Conservation (phyloP, 2,113 vertebrate species). For the Deroptyus accipitrinus region DNA sequence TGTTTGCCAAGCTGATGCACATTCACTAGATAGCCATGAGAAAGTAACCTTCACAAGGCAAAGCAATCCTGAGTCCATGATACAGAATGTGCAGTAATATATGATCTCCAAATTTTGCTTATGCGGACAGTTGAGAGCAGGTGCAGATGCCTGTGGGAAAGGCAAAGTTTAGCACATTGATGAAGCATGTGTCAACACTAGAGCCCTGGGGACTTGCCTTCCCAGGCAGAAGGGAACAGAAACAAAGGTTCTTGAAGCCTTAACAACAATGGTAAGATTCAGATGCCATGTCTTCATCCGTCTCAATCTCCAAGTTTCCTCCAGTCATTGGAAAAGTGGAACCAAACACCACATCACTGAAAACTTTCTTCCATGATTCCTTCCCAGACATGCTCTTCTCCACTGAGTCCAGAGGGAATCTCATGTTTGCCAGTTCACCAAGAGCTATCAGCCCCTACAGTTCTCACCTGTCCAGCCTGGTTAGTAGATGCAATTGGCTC, state of each 20-base stretch:
- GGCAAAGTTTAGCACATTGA: neutral
- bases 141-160: neutral
- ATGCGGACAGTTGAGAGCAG: neutral
- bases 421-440: rapidly evolving
- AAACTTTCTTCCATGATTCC: neutral
- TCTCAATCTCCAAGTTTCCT: neutral
- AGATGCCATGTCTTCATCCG: neutral
- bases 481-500: neutral
- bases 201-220: neutral
- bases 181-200: neutral
- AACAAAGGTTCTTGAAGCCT: neutral
- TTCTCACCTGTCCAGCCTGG: neutral
- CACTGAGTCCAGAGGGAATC: neutral
- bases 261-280: neutral
- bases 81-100: neutral
- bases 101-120: neutral
- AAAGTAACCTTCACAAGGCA: neutral
- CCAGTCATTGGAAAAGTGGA: neutral
- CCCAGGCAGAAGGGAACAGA: neutral
- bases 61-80: neutral
- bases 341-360: neutral
- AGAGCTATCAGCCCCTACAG: neutral
- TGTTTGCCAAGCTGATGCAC: neutral
- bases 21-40: neutral
- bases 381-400: neutral